Conservation (phyloP, 1,140 invertebrate species). For the Dendrolimus punctatus region DNA sequence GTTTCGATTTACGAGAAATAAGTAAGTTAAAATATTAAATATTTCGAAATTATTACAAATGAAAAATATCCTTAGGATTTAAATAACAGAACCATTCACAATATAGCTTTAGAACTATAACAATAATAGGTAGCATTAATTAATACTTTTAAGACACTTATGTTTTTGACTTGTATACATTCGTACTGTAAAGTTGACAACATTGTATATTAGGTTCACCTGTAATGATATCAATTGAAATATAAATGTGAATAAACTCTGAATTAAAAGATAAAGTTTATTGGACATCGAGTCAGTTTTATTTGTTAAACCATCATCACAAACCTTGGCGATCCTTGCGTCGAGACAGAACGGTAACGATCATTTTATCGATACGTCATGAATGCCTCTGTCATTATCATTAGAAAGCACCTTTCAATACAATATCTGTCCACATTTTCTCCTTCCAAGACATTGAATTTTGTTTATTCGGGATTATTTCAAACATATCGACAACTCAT, state of each 20-base stretch:
- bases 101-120: constrained; percentile 61
- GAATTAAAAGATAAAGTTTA: constrained; percentile 46
- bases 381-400: constrained; percentile 70
- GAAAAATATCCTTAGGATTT: constrained; percentile 37
- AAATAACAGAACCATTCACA: constrained; percentile 57
- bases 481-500: constrained; percentile 34
- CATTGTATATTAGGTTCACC: constrained; percentile 59
- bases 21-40: constrained; percentile 24
- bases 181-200: constrained; percentile 59
- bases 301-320: constrained; percentile 52
- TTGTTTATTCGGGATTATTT: constrained; percentile 44
- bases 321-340: constrained; percentile 57
- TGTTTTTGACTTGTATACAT: constrained; percentile 72
- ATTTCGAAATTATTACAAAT: constrained; percentile 35
- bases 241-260: constrained; percentile 70
- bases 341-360: constrained; percentile 67
- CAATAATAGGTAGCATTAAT: constrained; percentile 58
- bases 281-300: constrained; percentile 49
- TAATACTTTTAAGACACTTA: constrained; percentile 61
- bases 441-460: constrained; percentile 54
- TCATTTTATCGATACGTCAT: constrained; percentile 66
- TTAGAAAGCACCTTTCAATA: constrained; percentile 53
- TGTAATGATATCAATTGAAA: constrained; percentile 57
- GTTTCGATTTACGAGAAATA: constrained; percentile 25
- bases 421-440: constrained; percentile 59